Conservation (phyloP, 2,888 invertebrate species). For the Brenthis daphne region DNA sequence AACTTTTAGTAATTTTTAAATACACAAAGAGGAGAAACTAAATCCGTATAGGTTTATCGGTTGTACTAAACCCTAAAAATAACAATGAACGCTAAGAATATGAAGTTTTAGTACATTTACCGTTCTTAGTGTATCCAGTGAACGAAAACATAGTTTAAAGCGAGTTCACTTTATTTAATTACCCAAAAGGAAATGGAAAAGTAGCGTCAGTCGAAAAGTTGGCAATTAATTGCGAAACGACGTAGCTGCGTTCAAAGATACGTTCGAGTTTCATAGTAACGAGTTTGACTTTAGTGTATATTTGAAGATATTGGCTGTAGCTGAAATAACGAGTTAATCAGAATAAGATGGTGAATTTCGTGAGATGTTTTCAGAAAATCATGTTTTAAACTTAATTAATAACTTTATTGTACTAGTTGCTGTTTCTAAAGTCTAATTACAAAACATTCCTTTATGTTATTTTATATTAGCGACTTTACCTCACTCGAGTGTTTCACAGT, state of each 20-base stretch:
- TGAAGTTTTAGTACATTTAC: not conserved
- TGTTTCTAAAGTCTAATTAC: not conserved
- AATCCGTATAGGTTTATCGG: no score
- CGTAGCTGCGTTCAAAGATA: conserved; percentile 21
- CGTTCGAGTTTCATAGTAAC: conserved; percentile 3
- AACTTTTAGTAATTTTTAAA: no score
- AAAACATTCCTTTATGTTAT: no score
- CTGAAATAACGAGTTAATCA: not conserved
- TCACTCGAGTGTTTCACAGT: no score
- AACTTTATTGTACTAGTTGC: not conserved
- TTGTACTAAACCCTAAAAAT: no score
- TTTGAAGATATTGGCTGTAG: conserved; percentile 1
- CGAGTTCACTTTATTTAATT: conserved; percentile 47
- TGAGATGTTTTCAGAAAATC: not conserved
- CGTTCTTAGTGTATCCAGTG: not conserved
- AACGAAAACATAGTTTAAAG: conserved; percentile 38
- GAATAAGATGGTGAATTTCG: not conserved
- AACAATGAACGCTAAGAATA: no score
- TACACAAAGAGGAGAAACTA: not conserved
- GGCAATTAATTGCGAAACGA: conserved; percentile 48
- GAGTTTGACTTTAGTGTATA: conserved; percentile 12
- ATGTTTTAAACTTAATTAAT: conserved; percentile 2
- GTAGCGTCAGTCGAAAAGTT: conserved; percentile 49
- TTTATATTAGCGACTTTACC: no score
- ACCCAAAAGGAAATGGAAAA: conserved; percentile 47